These are phyloP conservation scores for Dermochelys coriacea DNA, from an alignment of 2,797 vertebrate species.

Conservation along the genomic window DNA sequence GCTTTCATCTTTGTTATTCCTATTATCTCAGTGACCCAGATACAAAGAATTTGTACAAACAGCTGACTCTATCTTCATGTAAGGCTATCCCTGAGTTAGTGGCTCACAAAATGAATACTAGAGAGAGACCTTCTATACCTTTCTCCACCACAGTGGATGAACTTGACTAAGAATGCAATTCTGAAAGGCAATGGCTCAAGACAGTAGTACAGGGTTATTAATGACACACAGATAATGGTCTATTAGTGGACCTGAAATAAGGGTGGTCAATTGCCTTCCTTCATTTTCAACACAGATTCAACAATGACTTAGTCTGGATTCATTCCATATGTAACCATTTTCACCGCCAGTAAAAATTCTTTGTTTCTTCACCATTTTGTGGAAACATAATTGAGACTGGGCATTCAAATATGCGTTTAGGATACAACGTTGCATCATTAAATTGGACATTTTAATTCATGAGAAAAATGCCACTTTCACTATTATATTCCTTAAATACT, in stretches of 20 bases:
- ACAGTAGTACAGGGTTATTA: not conserved
- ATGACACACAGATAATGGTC: not conserved
- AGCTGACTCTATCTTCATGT: not conserved
- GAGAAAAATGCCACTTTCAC: no score
- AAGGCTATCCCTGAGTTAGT: not conserved
- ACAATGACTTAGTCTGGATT: not conserved
- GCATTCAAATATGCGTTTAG: no score
- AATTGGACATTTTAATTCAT: no score
- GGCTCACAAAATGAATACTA: not conserved
- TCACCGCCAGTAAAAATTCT: no score
- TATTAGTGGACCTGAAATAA: not conserved
- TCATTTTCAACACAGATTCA: not conserved
- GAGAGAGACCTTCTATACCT: not conserved
- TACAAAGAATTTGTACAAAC: not conserved
- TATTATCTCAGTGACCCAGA: not conserved
- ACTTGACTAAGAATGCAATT: not conserved
- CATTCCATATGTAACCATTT: not conserved
- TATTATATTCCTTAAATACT: no score
- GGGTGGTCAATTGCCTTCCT: not conserved
- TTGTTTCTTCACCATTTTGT: no score
- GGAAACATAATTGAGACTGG: no score
- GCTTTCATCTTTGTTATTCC: not conserved
- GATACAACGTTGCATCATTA: no score
- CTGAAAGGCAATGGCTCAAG: not conserved
- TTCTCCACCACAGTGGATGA: not conserved